Base-by-base conservation (phyloP, 2,888 invertebrate species). In the Cosmorhoe ocellata region DNA sequence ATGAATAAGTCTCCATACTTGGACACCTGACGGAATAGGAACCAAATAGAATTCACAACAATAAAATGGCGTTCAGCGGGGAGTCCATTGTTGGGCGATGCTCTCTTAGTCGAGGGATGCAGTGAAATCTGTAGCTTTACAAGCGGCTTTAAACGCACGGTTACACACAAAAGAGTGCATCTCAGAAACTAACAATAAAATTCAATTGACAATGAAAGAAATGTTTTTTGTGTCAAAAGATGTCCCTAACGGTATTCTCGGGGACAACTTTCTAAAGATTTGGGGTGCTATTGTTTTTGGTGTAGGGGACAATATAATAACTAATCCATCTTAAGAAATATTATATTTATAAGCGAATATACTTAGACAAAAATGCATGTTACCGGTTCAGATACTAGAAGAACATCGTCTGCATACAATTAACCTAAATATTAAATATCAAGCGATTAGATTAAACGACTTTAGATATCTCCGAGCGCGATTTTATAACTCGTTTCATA, bases 171-270 rank as follows among this genome's bases (percentile, higher is more conserved):
- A 87, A 86, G 87, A 77, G 77, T 73, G 74, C 81, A 84, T 86
- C 84, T 83, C 74, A 79, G 84, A 86, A 89, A 85, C 87, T 84
- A 77, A 87, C 88, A 87, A 89, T 89, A 89, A 90, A 86, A 84
- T 84, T 87, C 86, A 87, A 87, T 87, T 87, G 87, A 88, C 89
- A 87, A 87, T 84, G 80, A 80, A 77, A 76, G 71, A 80, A 75
- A 75, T 69, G 66, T 63, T 76, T 82, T 79, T 61, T 65, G 58
- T 57, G 59, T 71, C 67, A 76, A 78, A 79, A 76, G 77, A 82
- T 80, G 64, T 51, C 74, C 75, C 74, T 85, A 89, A 86, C 87
- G 88, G 88, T 67, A 79, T 74, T 67, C 64, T 47, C 60, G 72
- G 79, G 74, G 81, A 81, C 84, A 73, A 71, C 76, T 81, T 81